These are phyloP conservation scores for Proteles cristata DNA, from an alignment of 2,113 vertebrate genomes.

Conservation along the genomic window DNA sequence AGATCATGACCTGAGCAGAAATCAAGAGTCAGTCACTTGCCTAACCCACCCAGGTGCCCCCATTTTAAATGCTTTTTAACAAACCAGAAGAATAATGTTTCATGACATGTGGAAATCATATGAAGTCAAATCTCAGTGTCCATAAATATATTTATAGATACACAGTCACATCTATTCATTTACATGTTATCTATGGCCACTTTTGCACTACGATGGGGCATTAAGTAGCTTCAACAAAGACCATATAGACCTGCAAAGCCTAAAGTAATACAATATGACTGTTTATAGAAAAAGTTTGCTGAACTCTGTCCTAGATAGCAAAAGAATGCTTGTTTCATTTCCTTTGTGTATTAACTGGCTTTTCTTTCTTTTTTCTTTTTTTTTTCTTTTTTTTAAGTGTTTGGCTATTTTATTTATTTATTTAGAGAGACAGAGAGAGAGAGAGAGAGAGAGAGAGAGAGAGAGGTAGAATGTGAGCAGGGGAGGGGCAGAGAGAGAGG, in stretches of 20 bases:
- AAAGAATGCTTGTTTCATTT: not conserved
- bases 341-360: not conserved
- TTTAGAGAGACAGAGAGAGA: too few species aligned
- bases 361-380: not conserved
- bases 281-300: not conserved
- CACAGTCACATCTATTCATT: not conserved
- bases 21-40: too few species aligned
- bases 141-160: not conserved
- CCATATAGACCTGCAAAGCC: not conserved
- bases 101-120: not conserved
- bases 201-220: not conserved
- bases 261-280: not conserved
- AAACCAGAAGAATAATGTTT: conserved; percentile 20
- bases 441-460: too few species aligned
- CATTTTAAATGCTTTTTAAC: not conserved
- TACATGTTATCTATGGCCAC: not conserved
- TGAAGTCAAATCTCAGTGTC: conserved; percentile 3
- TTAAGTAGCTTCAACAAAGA: not conserved
- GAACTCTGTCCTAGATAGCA: not conserved
- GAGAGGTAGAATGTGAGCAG: too few species aligned
- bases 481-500: too few species aligned
- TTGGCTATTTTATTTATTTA: too few species aligned
- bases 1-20: too few species aligned
- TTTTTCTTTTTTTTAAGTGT: too few species aligned
- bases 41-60: too few species aligned